Evolutionary conservation across 1,140 invertebrate genomes (phyloP), one percentile per base, ranked within the genome.

Genomic region (Yoshiicerus persimilis): DNA sequence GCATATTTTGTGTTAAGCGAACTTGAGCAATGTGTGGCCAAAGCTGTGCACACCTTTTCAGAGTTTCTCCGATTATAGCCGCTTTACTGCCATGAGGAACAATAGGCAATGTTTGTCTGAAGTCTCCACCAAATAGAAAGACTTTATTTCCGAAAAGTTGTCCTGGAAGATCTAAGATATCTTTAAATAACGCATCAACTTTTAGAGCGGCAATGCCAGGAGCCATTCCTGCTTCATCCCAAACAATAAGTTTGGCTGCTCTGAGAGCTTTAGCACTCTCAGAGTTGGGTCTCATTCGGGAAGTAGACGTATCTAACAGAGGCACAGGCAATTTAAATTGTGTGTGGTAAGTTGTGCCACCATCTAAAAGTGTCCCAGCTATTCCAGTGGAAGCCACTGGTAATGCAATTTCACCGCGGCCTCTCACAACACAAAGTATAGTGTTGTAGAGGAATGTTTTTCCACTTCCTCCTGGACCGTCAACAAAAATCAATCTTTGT

Each of bases 371-470:
- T 30, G 84, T 87, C 2, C 87, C 89, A 16, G 90, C 90, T 27
- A 91, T 88, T 13, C 89, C 90, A 30, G 90, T 90, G 4, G 88
- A 83, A 25, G 90, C 90, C 0, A 90, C 64, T 30, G 87, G 16
- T 30, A 88, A 11, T 10, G 75, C 88, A 5, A 30, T 41, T 34
- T 70, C 6, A 16, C 56, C 62, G 38, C 64, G 32, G n/a, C 64
- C 75, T 30, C 27, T 25, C 38, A 87, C 23, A 41, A 70, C 77
- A 47, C 30, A 13, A 4, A 62, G 27, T 32, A 87, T 6, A 32
- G 70, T 84, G 11, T 66, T 84, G 47, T 70, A 70, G 3, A 90
- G 32, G 25, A 88, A 88, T 0, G 85, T 90, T 88, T 90, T 90
- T 30, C 87, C 89, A 25, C 83, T 85, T 30, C 89, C 89, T 32